A percentile compares a stretch with the other conserved stretches of the same genome.
Conservation (phyloP, 2,797 vertebrate genomes). For the Lutjanus campechanus region DNA sequence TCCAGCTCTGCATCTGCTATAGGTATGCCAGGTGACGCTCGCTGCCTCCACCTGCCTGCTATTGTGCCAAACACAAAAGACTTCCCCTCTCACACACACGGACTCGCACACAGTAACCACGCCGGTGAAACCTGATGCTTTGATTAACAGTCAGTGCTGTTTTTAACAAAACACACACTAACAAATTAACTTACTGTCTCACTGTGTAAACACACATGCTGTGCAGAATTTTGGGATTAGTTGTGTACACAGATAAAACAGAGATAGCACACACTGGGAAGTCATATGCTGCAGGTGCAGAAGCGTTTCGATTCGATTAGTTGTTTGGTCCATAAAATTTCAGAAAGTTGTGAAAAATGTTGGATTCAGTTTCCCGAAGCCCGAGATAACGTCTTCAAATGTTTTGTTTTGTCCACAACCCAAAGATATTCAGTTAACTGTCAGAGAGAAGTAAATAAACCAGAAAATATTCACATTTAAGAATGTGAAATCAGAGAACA, state of each 20-base stretch:
- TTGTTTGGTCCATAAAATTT: no score
- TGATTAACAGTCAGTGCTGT: conserved; percentile 61
- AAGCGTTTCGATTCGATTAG: neutral
- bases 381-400: no score
- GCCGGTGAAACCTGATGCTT: conserved; percentile 58
- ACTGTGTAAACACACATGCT: neutral
- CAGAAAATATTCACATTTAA: no score
- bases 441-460: no score
- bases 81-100: conserved; percentile 9
- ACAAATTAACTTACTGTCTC: conserved; percentile 13
- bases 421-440: no score
- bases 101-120: conserved; percentile 15
- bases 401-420: no score
- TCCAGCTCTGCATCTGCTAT: conserved; percentile 56
- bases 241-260: neutral
- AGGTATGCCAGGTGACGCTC: conserved; percentile 77
- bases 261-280: neutral
- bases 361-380: no score
- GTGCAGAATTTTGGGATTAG: neutral
- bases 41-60: conserved; percentile 73
- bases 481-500: no score
- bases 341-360: no score
- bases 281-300: conserved; percentile 44
- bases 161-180: conserved; percentile 14
- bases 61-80: conserved; percentile 72